phyloP scores from a whole-genome alignment of 2,113 vertebrate genomes.

The Centropus unirufus region DNA sequence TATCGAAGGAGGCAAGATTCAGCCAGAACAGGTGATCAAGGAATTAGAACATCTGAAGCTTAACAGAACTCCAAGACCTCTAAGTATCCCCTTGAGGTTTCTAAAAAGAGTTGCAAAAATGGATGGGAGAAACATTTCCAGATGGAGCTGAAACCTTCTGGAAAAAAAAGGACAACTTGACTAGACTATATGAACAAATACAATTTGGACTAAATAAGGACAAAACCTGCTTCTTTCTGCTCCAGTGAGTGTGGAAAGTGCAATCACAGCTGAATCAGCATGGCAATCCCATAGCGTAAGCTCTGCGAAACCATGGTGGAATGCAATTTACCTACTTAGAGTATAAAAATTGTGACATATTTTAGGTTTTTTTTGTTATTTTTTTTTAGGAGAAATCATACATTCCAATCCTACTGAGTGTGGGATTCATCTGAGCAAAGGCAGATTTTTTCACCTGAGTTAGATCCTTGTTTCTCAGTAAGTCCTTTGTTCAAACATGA shows the following conservation, averaged over 20 bases:
- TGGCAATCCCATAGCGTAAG: background rate
- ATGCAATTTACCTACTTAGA: background rate
- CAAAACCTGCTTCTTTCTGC: conserved; percentile 15
- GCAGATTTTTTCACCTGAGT: background rate
- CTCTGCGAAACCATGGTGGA: background rate
- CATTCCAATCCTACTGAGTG: background rate
- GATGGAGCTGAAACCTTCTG: conserved; percentile 6
- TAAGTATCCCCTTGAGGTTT: conserved; percentile 24
- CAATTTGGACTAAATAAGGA: conserved; percentile 27
- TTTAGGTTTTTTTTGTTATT: background rate
- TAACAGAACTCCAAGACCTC: conserved; percentile 45
- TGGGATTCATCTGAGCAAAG: background rate
- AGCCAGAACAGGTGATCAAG: conserved; percentile 65
- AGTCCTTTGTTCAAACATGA: background rate
- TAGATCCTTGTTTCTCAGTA: background rate
- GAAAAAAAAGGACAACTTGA: conserved; percentile 10
- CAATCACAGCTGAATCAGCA: conserved; percentile 27
- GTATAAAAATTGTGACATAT: background rate
- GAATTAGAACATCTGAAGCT: conserved; percentile 66
- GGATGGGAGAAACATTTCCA: conserved; percentile 38
- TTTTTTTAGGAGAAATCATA: background rate
- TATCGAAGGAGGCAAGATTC: conserved; percentile 17
- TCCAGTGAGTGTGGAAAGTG: conserved; percentile 23
- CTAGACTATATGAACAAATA: conserved; percentile 20
- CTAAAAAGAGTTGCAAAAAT: conserved; percentile 21